These are phyloP conservation scores for Hyperoplus lanceolatus DNA, from an alignment of 2,797 vertebrate species.

Conservation along the genomic window DNA sequence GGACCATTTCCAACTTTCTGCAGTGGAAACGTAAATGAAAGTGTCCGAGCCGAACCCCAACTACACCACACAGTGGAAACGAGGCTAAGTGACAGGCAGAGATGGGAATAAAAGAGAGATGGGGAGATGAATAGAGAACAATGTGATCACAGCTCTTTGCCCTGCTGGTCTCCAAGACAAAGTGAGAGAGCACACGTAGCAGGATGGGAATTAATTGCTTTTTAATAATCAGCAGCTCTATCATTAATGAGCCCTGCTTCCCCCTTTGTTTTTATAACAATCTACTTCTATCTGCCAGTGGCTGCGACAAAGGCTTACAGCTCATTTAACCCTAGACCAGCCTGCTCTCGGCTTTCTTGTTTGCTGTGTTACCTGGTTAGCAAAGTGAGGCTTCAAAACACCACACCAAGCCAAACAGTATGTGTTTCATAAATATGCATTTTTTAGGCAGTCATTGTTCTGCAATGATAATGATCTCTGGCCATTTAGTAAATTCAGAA, in stretches of 20 bases:
- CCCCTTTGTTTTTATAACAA: conserved; percentile 28
- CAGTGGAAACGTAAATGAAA: no score
- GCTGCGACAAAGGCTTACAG: conserved; percentile 57
- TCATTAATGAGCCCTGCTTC: conserved; percentile 49
- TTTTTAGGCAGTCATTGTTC: not conserved
- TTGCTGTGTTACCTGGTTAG: conserved; percentile 44
- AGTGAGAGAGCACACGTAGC: conserved; percentile 46
- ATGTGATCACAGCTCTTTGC: conserved; percentile 39
- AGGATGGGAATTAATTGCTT: conserved; percentile 61
- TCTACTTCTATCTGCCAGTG: conserved; percentile 18
- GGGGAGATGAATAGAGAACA: conserved; percentile 18
- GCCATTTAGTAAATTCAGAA: not conserved
- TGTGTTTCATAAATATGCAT: conserved; percentile 18
- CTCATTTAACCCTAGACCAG: conserved; percentile 47
- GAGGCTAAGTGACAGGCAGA: not conserved
- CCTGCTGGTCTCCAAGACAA: conserved; percentile 43
- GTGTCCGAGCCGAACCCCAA: no score
- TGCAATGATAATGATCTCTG: not conserved
- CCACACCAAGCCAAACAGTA: conserved; percentile 1
- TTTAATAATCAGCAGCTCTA: conserved; percentile 60
- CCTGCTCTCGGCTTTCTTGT: conserved; percentile 27
- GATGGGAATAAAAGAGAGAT: not conserved
- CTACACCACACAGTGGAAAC: no score
- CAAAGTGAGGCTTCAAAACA: conserved; percentile 22
- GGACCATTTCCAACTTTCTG: no score